These are phyloP conservation scores for Dicaeum eximium DNA, from an alignment of 2,113 vertebrate genomes.

Conservation along the genomic window DNA sequence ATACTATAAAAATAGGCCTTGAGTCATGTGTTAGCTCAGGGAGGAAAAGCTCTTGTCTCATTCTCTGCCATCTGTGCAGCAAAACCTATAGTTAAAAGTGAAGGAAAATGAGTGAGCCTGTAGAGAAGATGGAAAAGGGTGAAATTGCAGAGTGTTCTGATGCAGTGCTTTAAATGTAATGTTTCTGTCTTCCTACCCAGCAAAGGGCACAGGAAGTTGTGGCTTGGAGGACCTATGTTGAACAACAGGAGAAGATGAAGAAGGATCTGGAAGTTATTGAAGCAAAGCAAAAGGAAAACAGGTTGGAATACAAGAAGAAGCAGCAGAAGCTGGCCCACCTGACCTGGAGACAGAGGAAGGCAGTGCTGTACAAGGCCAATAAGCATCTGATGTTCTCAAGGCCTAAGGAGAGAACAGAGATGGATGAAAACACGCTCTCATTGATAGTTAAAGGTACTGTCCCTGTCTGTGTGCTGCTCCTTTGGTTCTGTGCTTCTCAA, in stretches of 20 bases:
- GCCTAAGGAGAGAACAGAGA: conserved; percentile 71
- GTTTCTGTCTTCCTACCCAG: conserved; percentile 62
- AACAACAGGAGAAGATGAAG: conserved; percentile 77
- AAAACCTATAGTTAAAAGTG: neutral
- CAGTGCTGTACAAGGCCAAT: conserved; percentile 69
- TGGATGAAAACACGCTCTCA: conserved; percentile 64
- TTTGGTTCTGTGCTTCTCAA: neutral
- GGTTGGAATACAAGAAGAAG: conserved; percentile 72
- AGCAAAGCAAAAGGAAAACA: conserved; percentile 81
- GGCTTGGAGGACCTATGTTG: conserved; percentile 80
- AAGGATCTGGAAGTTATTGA: conserved; percentile 77
- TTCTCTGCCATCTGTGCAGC: neutral
- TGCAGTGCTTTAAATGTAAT: neutral
- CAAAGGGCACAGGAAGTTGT: conserved; percentile 87
- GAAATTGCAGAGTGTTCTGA: neutral
- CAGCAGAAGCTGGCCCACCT: conserved; percentile 73
- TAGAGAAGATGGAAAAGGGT: neutral
- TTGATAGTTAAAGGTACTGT: conserved; percentile 88
- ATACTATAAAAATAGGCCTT: neutral
- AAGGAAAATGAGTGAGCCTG: neutral
- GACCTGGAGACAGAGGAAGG: conserved; percentile 82
- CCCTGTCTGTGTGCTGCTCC: neutral
- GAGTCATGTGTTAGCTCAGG: neutral
- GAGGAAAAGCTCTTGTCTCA: neutral
- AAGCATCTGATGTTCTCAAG: conserved; percentile 54